These are phyloP conservation scores for Phalanger gymnotis DNA, from an alignment of 2,797 vertebrate species.

Conservation along the genomic window DNA sequence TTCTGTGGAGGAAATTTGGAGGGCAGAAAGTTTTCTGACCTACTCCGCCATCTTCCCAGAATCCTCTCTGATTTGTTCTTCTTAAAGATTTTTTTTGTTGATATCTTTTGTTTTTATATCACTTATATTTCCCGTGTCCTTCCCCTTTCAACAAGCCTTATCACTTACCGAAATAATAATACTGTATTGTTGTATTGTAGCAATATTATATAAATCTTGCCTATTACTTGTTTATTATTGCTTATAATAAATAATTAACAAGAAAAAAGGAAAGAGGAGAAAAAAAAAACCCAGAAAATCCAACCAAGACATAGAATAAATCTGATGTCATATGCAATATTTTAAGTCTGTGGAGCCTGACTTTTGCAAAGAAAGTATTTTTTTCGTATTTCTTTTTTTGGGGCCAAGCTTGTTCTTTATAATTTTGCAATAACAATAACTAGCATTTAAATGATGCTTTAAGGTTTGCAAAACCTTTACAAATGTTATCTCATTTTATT, in stretches of 20 bases:
- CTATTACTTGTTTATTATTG: background rate
- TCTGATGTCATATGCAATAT: background rate
- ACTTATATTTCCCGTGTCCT: background rate
- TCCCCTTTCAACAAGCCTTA: background rate
- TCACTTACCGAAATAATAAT: background rate
- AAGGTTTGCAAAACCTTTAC: constrained; percentile 16
- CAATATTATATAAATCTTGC: background rate
- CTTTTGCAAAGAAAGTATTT: background rate
- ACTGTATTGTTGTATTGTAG: background rate
- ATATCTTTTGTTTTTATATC: background rate
- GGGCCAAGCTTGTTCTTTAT: background rate
- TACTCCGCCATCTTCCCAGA: too few relatives aligned
- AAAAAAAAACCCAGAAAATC: background rate
- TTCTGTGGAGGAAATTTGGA: too few relatives aligned
- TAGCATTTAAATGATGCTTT: constrained; percentile 51
- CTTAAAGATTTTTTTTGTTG: background rate
- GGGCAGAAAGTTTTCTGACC: too few relatives aligned
- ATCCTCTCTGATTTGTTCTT: background rate
- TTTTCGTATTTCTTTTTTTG: background rate
- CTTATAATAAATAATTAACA: background rate
- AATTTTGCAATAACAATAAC: constrained; percentile 11
- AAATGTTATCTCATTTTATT: constrained; percentile 21
- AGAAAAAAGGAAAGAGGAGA: background rate
- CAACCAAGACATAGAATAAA: background rate
- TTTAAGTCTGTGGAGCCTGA: background rate